These are phyloP conservation scores for Troides aeacus DNA, from an alignment of 2,888 invertebrate genomes.

Conservation along the genomic window DNA sequence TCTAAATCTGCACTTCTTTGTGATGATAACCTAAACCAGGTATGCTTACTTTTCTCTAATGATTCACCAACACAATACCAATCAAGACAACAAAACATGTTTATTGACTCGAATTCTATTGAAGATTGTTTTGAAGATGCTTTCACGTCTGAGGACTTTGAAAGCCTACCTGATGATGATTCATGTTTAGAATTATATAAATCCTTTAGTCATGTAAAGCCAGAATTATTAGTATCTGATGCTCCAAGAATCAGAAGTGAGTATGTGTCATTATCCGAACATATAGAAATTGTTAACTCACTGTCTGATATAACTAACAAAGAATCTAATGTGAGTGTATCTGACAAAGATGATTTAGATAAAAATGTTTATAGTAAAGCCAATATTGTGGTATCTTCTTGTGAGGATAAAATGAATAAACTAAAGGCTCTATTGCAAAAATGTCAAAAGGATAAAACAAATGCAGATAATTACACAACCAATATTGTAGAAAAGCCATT, in stretches of 20 bases:
- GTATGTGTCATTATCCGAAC: slow-evolving; percentile 36
- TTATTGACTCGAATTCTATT: slow-evolving; percentile 54
- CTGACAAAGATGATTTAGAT: slow-evolving; percentile 20
- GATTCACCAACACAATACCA: slow-evolving; percentile 36
- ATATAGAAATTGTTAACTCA: slow-evolving; percentile 40
- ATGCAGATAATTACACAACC: slow-evolving; percentile 12
- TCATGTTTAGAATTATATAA: slow-evolving; percentile 50
- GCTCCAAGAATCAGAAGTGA: slow-evolving; percentile 51
- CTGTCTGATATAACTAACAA: slow-evolving; percentile 23
- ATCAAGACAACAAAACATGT: slow-evolving; percentile 41
- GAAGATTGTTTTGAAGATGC: slow-evolving; percentile 67
- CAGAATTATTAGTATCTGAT: slow-evolving; percentile 45
- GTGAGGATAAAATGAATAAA: slow-evolving; percentile 65
- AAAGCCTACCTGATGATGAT: slow-evolving; percentile 47
- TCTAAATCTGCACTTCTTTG: slow-evolving; percentile 56
- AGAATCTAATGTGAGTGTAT: slow-evolving; percentile 22
- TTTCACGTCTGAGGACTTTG: slow-evolving; percentile 58
- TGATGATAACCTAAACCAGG: slow-evolving; percentile 60
- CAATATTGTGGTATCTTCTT: slow-evolving; percentile 54
- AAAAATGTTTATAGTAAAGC: slow-evolving; percentile 28
- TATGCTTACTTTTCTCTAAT: slow-evolving; percentile 48
- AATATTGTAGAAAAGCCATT: slow-evolving; percentile 2
- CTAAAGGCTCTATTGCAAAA: slow-evolving; percentile 56
- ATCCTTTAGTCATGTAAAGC: slow-evolving; percentile 45
- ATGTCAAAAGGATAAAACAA: slow-evolving; percentile 42